These are phyloP conservation scores for Aramus guarauna DNA, from an alignment of 2,113 vertebrate species.

Conservation along the genomic window DNA sequence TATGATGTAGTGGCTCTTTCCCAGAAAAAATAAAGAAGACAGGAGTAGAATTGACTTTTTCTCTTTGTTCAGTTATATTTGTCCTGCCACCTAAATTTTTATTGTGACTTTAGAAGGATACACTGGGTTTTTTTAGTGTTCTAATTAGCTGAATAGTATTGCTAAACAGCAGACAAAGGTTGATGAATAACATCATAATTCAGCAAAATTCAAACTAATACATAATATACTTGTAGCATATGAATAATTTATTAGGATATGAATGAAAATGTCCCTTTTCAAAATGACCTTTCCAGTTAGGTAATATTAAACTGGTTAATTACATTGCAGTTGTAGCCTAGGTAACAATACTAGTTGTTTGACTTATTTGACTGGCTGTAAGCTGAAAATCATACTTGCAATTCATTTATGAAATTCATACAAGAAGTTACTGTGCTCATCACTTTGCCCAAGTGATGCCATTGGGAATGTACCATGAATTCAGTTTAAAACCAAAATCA, in stretches of 20 bases:
- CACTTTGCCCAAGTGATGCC: not conserved
- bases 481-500: not conserved
- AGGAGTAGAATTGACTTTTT: not conserved
- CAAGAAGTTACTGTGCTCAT: not conserved
- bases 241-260: not conserved
- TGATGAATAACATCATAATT: not conserved
- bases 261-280: not conserved
- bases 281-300: not conserved
- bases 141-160: not conserved
- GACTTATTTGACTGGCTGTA: not conserved
- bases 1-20: not conserved
- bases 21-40: not conserved
- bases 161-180: not conserved
- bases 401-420: not conserved
- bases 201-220: not conserved
- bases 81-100: not conserved
- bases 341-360: not conserved
- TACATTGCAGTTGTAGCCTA: not conserved
- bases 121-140: not conserved
- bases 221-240: not conserved
- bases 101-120: not conserved
- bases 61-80: not conserved
- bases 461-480: not conserved
- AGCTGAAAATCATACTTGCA: not conserved
- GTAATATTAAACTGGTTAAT: not conserved